phyloP scores from a whole-genome alignment of 2,113 vertebrate genomes.

The Chionis minor region DNA sequence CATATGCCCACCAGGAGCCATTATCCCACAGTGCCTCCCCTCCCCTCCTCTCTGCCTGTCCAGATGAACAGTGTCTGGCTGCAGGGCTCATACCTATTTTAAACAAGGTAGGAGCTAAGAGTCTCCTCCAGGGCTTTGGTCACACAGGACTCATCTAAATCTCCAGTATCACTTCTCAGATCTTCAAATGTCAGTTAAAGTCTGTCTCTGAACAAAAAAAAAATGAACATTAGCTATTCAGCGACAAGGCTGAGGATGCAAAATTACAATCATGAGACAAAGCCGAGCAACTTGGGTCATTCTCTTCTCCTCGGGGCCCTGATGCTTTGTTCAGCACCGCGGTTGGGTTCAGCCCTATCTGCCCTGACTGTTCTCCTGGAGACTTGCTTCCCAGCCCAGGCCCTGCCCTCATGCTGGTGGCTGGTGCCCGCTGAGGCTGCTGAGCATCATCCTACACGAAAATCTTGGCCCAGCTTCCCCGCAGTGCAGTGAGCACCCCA shows the following conservation, averaged over 20 bases:
- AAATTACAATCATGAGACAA: neutral
- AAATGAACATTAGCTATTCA: neutral
- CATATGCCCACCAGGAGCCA: neutral
- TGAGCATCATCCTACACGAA: neutral
- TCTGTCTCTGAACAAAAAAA: neutral
- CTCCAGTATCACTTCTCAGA: neutral
- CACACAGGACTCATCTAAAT: neutral
- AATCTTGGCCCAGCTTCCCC: neutral
- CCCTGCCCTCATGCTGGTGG: neutral
- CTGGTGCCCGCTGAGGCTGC: neutral
- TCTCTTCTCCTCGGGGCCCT: neutral
- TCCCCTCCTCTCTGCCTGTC: neutral
- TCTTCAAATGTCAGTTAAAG: neutral
- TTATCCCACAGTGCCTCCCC: neutral
- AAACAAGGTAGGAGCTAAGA: neutral
- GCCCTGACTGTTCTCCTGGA: rapidly evolving
- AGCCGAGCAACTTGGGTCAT: neutral
- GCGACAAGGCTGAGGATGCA: neutral
- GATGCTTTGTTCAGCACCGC: rapidly evolving
- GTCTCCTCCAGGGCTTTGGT: neutral
- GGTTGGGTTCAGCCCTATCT: neutral
- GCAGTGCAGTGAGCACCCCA: neutral
- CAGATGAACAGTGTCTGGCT: neutral
- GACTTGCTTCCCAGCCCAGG: neutral
- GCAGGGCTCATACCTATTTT: neutral